Evolutionary conservation across 2,797 vertebrate genomes (phyloP).

Genomic region (Jordanella pulchra): DNA sequence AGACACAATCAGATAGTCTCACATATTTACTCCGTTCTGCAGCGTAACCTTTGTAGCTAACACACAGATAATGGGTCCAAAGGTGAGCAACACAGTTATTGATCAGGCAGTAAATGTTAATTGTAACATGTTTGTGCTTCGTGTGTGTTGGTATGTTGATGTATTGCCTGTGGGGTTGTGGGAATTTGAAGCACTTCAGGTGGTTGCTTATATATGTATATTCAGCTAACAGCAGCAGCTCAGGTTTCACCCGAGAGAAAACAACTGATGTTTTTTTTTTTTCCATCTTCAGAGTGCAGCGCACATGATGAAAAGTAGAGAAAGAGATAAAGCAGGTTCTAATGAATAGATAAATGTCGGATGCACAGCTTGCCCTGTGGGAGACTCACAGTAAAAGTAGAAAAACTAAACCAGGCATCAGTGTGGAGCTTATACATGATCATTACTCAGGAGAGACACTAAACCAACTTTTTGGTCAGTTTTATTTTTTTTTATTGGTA

Average conservation of each 20-base stretch:
- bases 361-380: background rate
- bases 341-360: slow-evolving; percentile 18
- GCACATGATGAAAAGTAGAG: slow-evolving; percentile 20
- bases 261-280: slow-evolving; percentile 40
- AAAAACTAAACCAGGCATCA: background rate
- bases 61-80: slow-evolving; percentile 54
- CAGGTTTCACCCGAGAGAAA: slow-evolving; percentile 50
- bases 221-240: slow-evolving; percentile 27
- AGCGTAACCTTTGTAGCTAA: slow-evolving; percentile 33
- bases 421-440: background rate
- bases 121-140: slow-evolving; percentile 35
- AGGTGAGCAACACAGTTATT: slow-evolving; percentile 57
- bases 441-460: no score
- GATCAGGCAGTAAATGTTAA: slow-evolving; percentile 46
- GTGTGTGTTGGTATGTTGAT: slow-evolving; percentile 11
- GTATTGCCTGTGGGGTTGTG: slow-evolving; percentile 22
- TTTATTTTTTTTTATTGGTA: no score
- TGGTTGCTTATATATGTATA: slow-evolving; percentile 26
- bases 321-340: background rate
- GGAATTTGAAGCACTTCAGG: slow-evolving; percentile 27
- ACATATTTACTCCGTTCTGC: slow-evolving; percentile 35
- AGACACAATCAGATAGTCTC: slow-evolving; percentile 23
- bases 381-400: background rate
- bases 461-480: no score
- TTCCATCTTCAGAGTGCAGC: slow-evolving; percentile 46